phyloP scores from a whole-genome alignment of 2,113 vertebrate genomes.

The Clarias magur region DNA sequence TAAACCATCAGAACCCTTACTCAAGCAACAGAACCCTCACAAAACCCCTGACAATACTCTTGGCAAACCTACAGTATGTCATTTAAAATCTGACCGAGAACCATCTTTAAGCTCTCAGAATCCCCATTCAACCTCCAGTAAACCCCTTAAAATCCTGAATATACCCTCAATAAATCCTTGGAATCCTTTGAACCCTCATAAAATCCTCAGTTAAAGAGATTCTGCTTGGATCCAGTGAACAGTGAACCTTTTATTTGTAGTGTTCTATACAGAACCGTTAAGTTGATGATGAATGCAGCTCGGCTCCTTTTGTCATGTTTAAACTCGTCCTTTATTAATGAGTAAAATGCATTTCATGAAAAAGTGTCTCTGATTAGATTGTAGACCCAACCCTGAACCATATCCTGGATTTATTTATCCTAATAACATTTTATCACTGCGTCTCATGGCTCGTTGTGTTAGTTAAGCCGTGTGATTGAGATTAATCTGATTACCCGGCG shows the following conservation, averaged over 20 bases:
- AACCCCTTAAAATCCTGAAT: not conserved
- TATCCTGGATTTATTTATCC: not conserved
- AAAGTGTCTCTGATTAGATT: not conserved
- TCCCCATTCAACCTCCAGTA: too few species aligned
- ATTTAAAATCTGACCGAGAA: not conserved
- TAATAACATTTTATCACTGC: not conserved
- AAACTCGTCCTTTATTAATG: not conserved
- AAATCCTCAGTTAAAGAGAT: not conserved
- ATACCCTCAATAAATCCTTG: not conserved
- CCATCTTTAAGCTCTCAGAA: too few species aligned
- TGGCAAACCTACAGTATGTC: not conserved
- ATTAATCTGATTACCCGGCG: not conserved
- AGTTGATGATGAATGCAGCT: not conserved
- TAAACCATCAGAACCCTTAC: too few species aligned
- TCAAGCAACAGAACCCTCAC: not conserved
- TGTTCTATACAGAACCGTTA: not conserved
- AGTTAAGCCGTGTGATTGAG: conserved; percentile 7
- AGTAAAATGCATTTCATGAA: not conserved
- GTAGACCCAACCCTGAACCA: not conserved
- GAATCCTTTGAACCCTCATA: not conserved
- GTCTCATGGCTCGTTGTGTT: not conserved
- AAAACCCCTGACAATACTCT: not conserved
- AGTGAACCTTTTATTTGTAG: not conserved
- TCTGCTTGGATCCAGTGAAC: not conserved
- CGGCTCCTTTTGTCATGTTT: not conserved